Percentiles rank a stretch among this genome's conserved stretches.
Evolutionary conservation across 2,888 invertebrate species (phyloP).

Genomic region (Diploptera punctata): DNA sequence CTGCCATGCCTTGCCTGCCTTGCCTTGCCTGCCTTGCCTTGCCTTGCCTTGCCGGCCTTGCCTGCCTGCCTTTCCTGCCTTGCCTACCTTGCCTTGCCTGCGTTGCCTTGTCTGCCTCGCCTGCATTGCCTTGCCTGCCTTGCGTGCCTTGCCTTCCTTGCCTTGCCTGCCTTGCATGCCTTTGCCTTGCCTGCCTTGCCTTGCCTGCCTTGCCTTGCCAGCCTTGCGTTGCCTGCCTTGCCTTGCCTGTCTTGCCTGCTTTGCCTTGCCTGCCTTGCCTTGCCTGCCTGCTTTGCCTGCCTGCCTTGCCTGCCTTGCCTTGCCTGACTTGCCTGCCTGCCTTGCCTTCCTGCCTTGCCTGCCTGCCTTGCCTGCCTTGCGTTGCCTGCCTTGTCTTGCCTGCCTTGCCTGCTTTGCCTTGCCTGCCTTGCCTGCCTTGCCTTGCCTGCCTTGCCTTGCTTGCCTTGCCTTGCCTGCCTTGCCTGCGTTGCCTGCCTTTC

Average conservation of each 20-base stretch:
- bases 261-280: not conserved
- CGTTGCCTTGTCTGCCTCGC: not conserved
- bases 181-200: not conserved
- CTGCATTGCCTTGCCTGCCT: too few species aligned
- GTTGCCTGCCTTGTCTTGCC: not conserved
- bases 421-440: not conserved
- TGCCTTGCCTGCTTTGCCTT: not conserved
- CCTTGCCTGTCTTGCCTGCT: too few species aligned
- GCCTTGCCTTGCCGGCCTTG: not conserved
- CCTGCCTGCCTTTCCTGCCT: too few species aligned
- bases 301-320: too few species aligned
- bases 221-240: too few species aligned
- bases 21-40: not conserved
- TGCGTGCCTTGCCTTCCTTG: too few species aligned
- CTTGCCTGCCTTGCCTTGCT: not conserved
- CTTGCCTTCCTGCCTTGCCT: constrained; percentile 1
- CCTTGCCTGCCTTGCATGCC: too few species aligned
- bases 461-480: too few species aligned
- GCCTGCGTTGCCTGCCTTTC: not conserved
- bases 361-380: not conserved
- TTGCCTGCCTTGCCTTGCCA: not conserved
- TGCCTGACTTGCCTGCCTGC: too few species aligned
- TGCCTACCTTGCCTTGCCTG: not conserved
- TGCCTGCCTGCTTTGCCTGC: too few species aligned
- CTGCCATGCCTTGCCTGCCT: not conserved